phyloP scores from a whole-genome alignment of 2,888 invertebrate genomes.

The Athalia rosae region DNA sequence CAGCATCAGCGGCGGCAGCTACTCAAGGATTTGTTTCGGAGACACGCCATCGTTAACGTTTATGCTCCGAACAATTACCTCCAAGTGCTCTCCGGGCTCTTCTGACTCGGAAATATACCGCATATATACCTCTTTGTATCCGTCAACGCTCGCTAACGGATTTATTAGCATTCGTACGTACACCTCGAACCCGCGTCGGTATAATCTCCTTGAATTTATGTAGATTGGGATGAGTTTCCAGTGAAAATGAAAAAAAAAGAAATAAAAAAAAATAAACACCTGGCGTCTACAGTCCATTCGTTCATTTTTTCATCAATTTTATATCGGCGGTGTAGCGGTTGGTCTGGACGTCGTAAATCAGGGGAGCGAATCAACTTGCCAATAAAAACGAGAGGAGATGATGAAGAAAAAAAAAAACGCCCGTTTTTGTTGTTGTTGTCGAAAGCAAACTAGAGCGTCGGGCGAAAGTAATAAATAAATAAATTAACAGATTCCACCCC shows the following conservation, averaged over 20 bases:
- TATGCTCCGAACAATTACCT: conserved; percentile 41
- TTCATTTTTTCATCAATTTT: not conserved
- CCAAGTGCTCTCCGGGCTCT: not conserved
- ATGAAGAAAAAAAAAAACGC: conserved; percentile 31
- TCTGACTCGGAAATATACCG: not conserved
- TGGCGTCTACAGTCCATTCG: not conserved
- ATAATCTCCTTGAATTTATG: too few species aligned
- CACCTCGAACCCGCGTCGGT: not conserved
- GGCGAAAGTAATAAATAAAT: conserved; percentile 7
- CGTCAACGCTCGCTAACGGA: not conserved
- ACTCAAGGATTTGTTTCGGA: conserved; percentile 25
- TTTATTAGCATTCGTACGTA: not conserved
- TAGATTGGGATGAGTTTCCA: too few species aligned
- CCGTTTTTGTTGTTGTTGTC: not conserved
- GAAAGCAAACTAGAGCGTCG: conserved; percentile 21
- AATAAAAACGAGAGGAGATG: too few species aligned
- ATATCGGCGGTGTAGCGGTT: not conserved
- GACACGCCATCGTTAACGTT: conserved; percentile 35
- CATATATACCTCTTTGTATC: not conserved
- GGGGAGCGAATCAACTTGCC: not conserved
- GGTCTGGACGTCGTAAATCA: conserved; percentile 32
- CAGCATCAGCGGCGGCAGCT: not conserved
- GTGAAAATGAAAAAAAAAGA: not conserved
- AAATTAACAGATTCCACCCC: conserved; percentile 4
- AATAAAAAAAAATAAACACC: not conserved